Evolutionary conservation across 2,113 vertebrate species (phyloP), one percentile per base, ranked within the genome.

Genomic region (Pardalotus punctatus): DNA sequence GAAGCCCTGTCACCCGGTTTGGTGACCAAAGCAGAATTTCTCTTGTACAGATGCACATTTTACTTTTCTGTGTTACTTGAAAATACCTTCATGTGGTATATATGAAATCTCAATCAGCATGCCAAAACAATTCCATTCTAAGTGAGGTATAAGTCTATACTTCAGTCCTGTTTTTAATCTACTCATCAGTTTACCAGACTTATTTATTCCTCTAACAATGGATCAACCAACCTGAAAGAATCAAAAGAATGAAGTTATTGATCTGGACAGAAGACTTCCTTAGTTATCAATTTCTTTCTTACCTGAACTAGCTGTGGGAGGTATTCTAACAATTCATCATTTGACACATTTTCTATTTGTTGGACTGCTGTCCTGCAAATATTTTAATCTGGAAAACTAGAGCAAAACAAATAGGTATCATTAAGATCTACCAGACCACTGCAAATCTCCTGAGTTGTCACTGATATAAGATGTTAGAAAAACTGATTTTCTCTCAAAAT

Each of bases 261-360:
- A 96, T 86, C 51, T 66, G 25, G 67, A 74, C 50, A 76, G 51
- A 65, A 56, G 67, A 56, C 36, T 90, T 76, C 36, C 21, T 72
- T 65, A 54, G 61, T 17, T 83, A 53, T 78, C 48, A 80, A 36
- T 94, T 80, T 62, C 57, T 51, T 79, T 85, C 96, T 98, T 93
- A 99, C 99, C 98, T 99, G 99, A 73, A 99, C 98, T 40, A 99
- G 93, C 92, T 99, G 99, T 36, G 98, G 99, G 88, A 99, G 98
- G 92, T 97, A 98, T 24, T 97, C 95, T 57, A 99, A 97, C 13
- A 99, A 94, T 79, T 98, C 98, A 82, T 97, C 98, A 95, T 98
- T 98, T 25, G 97, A 94, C 45, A 98, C 96, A 60, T 97, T 97
- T 94, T 98, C 96, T 94, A 99, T 98, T 92, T 98, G 98, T 24